Percentiles rank a stretch among this genome's conserved stretches.
phyloP scores from a whole-genome alignment of 2,113 vertebrate species.

The Chelonoidis abingdonii region DNA sequence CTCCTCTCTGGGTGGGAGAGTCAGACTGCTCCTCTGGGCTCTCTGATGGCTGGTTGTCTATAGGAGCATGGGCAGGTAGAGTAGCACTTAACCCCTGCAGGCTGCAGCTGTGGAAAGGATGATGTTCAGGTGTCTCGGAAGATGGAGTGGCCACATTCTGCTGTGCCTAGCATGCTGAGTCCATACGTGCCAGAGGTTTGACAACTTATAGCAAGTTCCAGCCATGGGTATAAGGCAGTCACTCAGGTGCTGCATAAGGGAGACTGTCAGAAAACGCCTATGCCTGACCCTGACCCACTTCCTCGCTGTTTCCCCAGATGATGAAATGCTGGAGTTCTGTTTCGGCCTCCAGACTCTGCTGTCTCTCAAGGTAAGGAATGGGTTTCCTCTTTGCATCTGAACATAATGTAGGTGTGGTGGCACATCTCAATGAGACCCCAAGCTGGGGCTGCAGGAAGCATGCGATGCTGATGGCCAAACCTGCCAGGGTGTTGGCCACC shows the following conservation, averaged over 20 bases:
- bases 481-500: not conserved
- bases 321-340: slow-evolving; percentile 86
- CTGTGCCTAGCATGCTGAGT: not conserved
- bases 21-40: not conserved
- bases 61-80: not conserved
- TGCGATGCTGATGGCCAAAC: not conserved
- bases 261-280: not conserved
- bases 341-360: slow-evolving; percentile 92
- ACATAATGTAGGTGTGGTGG: not conserved
- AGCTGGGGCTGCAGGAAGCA: not conserved
- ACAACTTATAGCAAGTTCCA: not conserved
- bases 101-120: not conserved
- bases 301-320: slow-evolving; percentile 80
- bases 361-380: slow-evolving; percentile 89
- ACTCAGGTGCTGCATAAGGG: not conserved
- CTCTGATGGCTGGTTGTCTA: not conserved
- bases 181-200: no score
- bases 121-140: not conserved
- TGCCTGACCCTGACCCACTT: slow-evolving; percentile 16
- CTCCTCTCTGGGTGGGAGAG: not conserved
- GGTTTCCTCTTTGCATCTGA: not conserved
- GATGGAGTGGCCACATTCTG: not conserved
- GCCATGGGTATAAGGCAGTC: not conserved
- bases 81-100: not conserved
- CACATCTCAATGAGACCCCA: not conserved